These are phyloP conservation scores for Lepilemur septentrionalis DNA, from an alignment of 2,797 vertebrate species.

Conservation along the genomic window DNA sequence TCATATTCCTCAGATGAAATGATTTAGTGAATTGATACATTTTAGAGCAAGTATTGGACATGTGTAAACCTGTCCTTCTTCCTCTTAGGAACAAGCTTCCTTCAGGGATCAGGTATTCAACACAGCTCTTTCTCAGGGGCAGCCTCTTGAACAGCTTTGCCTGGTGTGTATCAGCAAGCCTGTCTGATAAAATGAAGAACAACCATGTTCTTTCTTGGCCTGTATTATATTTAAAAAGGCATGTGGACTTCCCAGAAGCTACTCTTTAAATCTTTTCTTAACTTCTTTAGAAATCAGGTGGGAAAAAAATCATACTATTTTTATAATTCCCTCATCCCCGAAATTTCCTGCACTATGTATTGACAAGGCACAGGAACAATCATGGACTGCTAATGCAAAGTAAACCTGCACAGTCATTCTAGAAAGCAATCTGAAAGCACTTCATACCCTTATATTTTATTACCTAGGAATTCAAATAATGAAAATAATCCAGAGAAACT, in stretches of 20 bases:
- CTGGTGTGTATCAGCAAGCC: not conserved
- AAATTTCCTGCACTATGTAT: not conserved
- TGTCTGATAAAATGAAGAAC: not conserved
- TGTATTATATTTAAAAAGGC: not conserved
- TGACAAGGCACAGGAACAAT: not conserved
- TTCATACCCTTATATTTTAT: not conserved
- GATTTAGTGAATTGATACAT: not conserved
- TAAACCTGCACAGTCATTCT: not conserved
- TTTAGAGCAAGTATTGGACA: not conserved
- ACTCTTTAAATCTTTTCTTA: not conserved
- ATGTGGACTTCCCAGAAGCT: not conserved
- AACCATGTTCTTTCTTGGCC: not conserved
- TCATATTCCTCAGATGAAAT: not conserved
- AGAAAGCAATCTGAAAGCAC: not conserved
- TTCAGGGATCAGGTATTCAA: not conserved
- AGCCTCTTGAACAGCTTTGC: not conserved
- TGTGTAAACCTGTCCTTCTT: not conserved
- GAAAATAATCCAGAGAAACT: not conserved
- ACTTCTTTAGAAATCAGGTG: not conserved
- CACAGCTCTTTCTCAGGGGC: not conserved
- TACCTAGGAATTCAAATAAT: not conserved
- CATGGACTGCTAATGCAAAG: not conserved
- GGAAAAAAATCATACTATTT: not conserved
- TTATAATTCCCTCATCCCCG: not conserved
- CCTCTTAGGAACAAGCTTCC: not conserved